phyloP scores from a whole-genome alignment of 2,797 vertebrate genomes.

The Dryobates pubescens region DNA sequence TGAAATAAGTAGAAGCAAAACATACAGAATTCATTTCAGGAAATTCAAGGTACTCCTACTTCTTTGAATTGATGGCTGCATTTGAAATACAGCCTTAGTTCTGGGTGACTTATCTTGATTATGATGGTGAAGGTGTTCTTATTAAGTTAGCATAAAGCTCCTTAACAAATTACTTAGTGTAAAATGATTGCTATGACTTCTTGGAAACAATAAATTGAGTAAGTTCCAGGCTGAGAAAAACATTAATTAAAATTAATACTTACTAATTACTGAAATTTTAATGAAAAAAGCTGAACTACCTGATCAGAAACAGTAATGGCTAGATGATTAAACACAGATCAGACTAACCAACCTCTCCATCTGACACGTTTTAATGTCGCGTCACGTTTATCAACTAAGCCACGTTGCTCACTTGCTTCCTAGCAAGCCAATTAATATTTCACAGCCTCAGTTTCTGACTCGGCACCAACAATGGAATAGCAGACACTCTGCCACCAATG shows the following conservation, averaged over 20 bases:
- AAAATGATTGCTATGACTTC: background rate
- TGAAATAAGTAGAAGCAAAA: conserved; percentile 45
- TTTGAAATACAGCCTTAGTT: background rate
- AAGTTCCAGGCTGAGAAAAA: background rate
- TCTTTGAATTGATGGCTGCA: background rate
- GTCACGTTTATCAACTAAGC: background rate
- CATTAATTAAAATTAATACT: conserved; percentile 2
- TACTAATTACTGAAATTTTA: background rate
- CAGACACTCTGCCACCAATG: background rate
- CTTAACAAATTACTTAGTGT: background rate
- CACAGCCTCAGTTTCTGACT: conserved; percentile 3
- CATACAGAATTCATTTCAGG: background rate
- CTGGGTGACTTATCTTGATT: background rate
- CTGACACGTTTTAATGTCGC: background rate
- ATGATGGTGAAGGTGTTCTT: background rate
- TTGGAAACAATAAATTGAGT: background rate
- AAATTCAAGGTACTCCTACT: background rate
- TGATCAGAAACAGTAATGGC: background rate
- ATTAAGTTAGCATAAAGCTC: background rate
- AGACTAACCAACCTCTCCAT: background rate
- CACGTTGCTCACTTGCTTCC: background rate
- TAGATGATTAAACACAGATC: background rate
- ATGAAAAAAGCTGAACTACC: background rate
- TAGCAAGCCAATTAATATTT: conserved; percentile 27
- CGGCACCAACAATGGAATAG: background rate